Base-by-base conservation (phyloP, 2,888 invertebrate genomes). In the Caenorhabditis angaria region DNA sequence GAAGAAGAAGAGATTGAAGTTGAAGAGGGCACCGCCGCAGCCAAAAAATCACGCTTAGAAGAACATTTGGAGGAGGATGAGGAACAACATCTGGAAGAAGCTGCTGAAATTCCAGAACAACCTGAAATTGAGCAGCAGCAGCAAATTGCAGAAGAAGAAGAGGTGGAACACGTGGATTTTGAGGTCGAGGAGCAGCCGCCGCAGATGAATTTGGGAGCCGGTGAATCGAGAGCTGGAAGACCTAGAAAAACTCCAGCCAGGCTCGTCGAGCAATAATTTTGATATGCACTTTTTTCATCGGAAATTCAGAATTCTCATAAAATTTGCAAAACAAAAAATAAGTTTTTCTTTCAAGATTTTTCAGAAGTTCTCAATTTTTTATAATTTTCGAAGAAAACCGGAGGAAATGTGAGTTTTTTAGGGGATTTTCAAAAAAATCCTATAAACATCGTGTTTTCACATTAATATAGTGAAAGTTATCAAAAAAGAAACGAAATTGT, bases 191-290 rank as follows among this genome's bases (percentile, higher is more conserved):
- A 18, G 3, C 22, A 51, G 10, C 4, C 25, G 5, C 25, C 51
- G 51, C 18, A 29, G 6, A 3, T n/a, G 6, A n/a, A n/a, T n/a
- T n/a, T n/a, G n/a, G n/a, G n/a, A n/a, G n/a, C n/a, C n/a, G 55
- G 18, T 28, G 56, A 20, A 5, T 58, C 65, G 24, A 62, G 70
- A 59, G 62, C 65, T 41, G 70, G 66, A 53, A 60, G 71, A 27
- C 35, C 35, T 18, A 22, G 71, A 29, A 71, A 71, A 57, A 27
- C 29, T n/a, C 71, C 71, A 24, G 66, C 71, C 5, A 35, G 67
- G 8, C 60, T 71, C 22, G 48, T 29, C 24, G 55, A 62, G 22
- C 3, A 53, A 18, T 25, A 24, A 24, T 25, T 24, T 53, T 5
- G 24, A 53, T 50, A n/a, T 50, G 50, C 20, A 10, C 8, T 10